A percentile compares a stretch with the other conserved stretches of the same genome.
Evolutionary conservation across 2,113 vertebrate species (phyloP).

Genomic region (Python bivittatus): DNA sequence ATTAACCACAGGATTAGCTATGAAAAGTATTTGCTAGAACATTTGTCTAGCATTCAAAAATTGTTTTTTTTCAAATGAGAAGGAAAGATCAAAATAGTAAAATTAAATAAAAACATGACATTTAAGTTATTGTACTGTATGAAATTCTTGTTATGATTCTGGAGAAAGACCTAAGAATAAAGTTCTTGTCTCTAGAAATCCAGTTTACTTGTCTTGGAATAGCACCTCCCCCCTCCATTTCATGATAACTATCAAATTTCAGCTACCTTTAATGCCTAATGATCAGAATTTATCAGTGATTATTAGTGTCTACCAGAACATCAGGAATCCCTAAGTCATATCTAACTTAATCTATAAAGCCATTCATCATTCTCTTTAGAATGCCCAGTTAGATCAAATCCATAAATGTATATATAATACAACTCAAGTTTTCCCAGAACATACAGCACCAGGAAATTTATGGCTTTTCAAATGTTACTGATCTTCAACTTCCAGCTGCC

Average conservation of each 20-base stretch:
- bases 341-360: neutral
- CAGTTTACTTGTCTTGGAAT: neutral
- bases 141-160: neutral
- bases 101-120: no score
- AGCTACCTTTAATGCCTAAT: no score
- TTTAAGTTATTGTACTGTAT: no score
- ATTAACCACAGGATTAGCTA: neutral
- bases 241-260: neutral
- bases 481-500: neutral
- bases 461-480: neutral
- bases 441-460: neutral
- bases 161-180: neutral
- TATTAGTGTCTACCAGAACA: neutral
- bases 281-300: neutral
- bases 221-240: neutral
- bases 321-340: neutral
- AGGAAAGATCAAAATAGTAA: neutral
- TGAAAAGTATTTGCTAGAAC: neutral
- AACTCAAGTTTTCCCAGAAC: neutral
- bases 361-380: neutral
- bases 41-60: neutral
- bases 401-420: neutral
- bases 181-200: neutral
- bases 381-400: neutral
- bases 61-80: conserved; percentile 28